phyloP scores from a whole-genome alignment of 2,888 invertebrate genomes.

The Acrocera orbiculus region DNA sequence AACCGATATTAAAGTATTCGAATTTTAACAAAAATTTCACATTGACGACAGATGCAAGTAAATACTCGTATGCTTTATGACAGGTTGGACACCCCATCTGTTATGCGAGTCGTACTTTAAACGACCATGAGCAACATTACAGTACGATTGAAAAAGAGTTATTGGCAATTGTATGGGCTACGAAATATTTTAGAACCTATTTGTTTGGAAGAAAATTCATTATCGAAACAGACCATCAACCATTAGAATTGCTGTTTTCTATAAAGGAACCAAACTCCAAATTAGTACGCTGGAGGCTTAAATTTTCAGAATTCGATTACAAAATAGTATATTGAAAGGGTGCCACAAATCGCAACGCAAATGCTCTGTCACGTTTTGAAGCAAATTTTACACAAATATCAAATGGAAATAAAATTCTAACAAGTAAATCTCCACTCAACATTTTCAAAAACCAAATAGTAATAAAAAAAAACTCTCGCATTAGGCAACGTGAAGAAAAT shows the following conservation, averaged over 20 bases:
- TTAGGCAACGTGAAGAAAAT: too few relatives aligned
- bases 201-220: conserved; percentile 2
- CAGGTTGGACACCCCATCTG: conserved; percentile 2
- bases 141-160: conserved; percentile 2
- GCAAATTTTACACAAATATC: too few relatives aligned
- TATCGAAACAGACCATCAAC: conserved; percentile 1
- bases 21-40: conserved; percentile 1
- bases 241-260: conserved; percentile 1
- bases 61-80: neutral
- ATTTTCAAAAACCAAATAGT: too few relatives aligned
- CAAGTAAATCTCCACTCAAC: too few relatives aligned
- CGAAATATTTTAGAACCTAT: conserved; percentile 1
- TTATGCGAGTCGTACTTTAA: conserved; percentile 2
- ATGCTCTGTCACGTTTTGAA: too few relatives aligned
- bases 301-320: too few relatives aligned
- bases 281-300: too few relatives aligned
- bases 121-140: conserved; percentile 3
- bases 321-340: too few relatives aligned
- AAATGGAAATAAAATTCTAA: too few relatives aligned
- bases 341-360: too few relatives aligned
- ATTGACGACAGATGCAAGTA: neutral
- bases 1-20: neutral
- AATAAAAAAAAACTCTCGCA: too few relatives aligned
- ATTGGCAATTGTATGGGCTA: conserved; percentile 1
- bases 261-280: too few relatives aligned